Evolutionary conservation across 1,140 invertebrate species (phyloP).

Genomic region (Drosophila varians): DNA sequence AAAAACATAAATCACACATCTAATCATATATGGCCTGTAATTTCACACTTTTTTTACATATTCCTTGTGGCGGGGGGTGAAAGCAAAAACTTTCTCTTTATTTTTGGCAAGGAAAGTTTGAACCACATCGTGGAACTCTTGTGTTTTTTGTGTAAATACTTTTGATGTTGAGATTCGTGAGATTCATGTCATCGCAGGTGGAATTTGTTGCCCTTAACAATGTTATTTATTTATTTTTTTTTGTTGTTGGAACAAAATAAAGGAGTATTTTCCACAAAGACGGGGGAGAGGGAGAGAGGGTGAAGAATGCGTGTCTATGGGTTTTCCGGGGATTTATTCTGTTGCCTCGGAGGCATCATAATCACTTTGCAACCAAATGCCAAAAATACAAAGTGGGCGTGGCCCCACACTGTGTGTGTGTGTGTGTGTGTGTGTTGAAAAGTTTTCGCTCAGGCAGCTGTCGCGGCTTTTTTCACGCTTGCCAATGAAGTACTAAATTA

Average conservation of each 20-base stretch:
- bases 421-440: slow-evolving; percentile 16
- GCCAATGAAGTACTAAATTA: slow-evolving; percentile 77
- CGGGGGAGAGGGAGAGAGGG: not conserved
- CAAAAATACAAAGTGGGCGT: slow-evolving; percentile 15
- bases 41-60: slow-evolving; percentile 3
- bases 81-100: slow-evolving; percentile 10
- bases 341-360: slow-evolving; percentile 40
- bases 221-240: not conserved
- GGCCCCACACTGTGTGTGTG: not conserved
- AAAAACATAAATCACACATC: slow-evolving; percentile 28
- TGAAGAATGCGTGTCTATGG: not conserved
- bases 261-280: not conserved
- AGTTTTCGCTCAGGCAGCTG: slow-evolving; percentile 54
- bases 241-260: not conserved
- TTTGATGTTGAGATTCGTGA: slow-evolving; percentile 41
- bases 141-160: slow-evolving; percentile 18
- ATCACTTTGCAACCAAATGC: slow-evolving; percentile 57
- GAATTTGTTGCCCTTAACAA: slow-evolving; percentile 33
- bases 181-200: slow-evolving; percentile 42
- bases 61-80: not conserved
- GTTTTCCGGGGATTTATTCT: not conserved
- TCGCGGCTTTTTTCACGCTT: slow-evolving; percentile 42
- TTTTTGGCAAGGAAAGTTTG: slow-evolving; percentile 2
- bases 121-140: slow-evolving; percentile 21
- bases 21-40: slow-evolving; percentile 18